Evolutionary conservation across 2,113 vertebrate species (phyloP).

Genomic region (Dicentrarchus labrax): DNA sequence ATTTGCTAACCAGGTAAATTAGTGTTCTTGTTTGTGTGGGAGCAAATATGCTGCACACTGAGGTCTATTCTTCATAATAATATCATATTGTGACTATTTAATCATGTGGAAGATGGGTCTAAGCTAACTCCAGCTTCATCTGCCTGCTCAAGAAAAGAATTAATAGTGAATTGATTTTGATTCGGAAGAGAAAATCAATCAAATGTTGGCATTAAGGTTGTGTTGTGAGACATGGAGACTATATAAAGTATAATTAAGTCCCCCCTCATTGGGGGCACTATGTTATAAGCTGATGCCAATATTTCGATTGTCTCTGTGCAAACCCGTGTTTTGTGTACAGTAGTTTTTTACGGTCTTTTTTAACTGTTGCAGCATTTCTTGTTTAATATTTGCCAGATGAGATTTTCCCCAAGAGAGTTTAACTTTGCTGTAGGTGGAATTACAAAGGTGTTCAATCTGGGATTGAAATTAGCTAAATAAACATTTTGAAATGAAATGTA

Average conservation of each 20-base stretch:
- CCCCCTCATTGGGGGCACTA: neutral
- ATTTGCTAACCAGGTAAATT: conserved; percentile 15
- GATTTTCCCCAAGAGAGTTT: neutral
- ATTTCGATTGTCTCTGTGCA: neutral
- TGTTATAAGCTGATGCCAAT: conserved; percentile 10
- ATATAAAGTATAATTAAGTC: neutral
- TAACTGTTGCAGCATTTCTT: neutral
- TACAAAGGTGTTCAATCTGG: neutral
- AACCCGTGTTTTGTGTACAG: neutral
- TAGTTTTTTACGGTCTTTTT: neutral
- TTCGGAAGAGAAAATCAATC: conserved; percentile 8
- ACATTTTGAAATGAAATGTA: neutral
- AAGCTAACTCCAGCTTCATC: conserved; percentile 8
- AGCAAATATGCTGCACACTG: conserved; percentile 7
- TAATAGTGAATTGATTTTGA: neutral
- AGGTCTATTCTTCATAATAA: conserved; percentile 35
- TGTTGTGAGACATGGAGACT: neutral
- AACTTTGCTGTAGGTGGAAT: neutral
- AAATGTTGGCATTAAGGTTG: conserved; percentile 16
- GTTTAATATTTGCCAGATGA: neutral
- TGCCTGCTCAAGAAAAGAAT: conserved; percentile 16
- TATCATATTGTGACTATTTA: conserved; percentile 24
- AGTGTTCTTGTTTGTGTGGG: conserved; percentile 38
- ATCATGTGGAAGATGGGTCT: conserved; percentile 42
- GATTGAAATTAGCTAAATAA: neutral